Evolutionary conservation across 2,888 invertebrate genomes (phyloP), one percentile per base, ranked within the genome.

Genomic region (Metallyticus violacea): DNA sequence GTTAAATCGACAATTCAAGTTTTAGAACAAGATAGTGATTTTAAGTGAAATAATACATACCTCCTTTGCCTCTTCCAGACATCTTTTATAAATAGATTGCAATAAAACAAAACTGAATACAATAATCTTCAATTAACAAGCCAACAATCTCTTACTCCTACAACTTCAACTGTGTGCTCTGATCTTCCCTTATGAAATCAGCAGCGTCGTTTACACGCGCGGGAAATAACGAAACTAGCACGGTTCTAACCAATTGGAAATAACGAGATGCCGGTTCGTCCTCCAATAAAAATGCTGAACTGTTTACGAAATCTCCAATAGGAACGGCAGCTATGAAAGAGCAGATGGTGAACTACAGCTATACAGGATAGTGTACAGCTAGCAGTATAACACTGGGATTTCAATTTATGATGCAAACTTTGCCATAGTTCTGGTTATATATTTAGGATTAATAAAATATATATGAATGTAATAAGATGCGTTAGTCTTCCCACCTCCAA

Each of bases 1-100:
- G 7, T 26, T 0, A 78, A 26, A 4, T 25, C 0, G 3, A 9
- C n/a, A 5, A 26, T n/a, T 2, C 7, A 78, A 3, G 25, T 3
- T 26, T 26, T 3, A 78, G 4, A 3, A 26, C 78, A 78, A 78
- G 7, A 9, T 0, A 15, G 15, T 78, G 9, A 78, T 15, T 22
- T 78, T n/a, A 78, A 4, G 25, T 78, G 15, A 9, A 0, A 78
- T 78, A 78, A 78, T 78, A 26, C 26, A 6, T 82, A 83, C 83
- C 83, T 76, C 83, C 83, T 83, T 83, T 83, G 26, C 83, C 83
- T 77, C 83, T 77, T 28, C 83, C 83, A 77, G 83, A 83, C 83
- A 83, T 83, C 22, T 30, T 81, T 30, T 40, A 25, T 22, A 82
- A 9, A 82, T 26, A 15, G n/a, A 15, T 26, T 76, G 15, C 15